Evolutionary conservation across 2,113 vertebrate species (phyloP).

Genomic region (Pollachius pollachius): DNA sequence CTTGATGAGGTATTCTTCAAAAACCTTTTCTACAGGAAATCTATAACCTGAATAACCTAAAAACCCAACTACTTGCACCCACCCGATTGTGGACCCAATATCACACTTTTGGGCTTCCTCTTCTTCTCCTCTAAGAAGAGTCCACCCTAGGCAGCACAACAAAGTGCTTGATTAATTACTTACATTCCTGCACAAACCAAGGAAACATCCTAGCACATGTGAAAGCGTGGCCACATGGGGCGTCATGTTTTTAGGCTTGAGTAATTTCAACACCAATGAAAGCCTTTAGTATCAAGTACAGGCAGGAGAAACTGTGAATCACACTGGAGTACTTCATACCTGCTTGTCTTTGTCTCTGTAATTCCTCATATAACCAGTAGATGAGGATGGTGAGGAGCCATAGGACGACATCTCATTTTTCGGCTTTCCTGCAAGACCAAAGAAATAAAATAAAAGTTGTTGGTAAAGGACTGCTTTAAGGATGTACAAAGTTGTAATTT

Average conservation of each 20-base stretch:
- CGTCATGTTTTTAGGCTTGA: too few relatives aligned
- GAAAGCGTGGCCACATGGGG: too few relatives aligned
- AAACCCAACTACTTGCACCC: constrained; percentile 15
- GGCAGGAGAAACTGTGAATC: not conserved
- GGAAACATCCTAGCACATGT: not conserved
- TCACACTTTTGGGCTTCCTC: constrained; percentile 78
- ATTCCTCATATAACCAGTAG: constrained; percentile 67
- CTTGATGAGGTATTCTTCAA: not conserved
- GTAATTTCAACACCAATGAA: not conserved
- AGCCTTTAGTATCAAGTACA: not conserved
- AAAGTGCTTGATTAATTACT: not conserved
- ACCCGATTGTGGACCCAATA: constrained; percentile 89
- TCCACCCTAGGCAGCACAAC: constrained; percentile 64
- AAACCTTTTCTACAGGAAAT: too few relatives aligned
- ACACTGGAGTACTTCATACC: constrained; percentile 57
- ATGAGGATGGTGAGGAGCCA: constrained; percentile 58
- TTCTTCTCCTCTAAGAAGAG: constrained; percentile 81
- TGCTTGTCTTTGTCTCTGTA: constrained; percentile 72
- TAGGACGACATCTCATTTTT: constrained; percentile 61
- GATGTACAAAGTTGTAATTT: not conserved
- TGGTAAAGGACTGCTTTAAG: too few relatives aligned
- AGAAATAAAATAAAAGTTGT: constrained; percentile 7
- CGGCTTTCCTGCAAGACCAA: constrained; percentile 64
- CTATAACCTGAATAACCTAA: too few relatives aligned
- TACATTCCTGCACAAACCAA: not conserved